Evolutionary conservation across 1,140 invertebrate genomes (phyloP).

Genomic region (Tyrophagus putrescentiae): DNA sequence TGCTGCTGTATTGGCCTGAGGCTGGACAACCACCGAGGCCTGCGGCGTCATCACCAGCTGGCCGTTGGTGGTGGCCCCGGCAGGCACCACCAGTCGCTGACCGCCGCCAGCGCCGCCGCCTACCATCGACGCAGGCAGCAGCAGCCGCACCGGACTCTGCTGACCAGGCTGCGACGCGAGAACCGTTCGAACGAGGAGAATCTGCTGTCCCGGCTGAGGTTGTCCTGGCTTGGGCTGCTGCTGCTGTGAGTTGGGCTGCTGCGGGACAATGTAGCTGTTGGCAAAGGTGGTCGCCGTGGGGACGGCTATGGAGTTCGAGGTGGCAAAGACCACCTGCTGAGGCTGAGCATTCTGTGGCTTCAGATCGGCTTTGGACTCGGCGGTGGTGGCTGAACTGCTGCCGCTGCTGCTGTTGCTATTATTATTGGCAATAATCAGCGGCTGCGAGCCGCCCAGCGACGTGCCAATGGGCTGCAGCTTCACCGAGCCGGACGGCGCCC

Average conservation of each 20-base stretch:
- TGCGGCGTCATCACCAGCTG: no score
- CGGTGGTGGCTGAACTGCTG: no score
- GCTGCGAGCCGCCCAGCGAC: no score
- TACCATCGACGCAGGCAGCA: slow-evolving; percentile 20
- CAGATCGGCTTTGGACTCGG: no score
- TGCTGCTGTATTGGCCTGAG: no score
- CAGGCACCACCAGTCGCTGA: slow-evolving; percentile 13
- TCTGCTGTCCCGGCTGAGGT: slow-evolving; percentile 20
- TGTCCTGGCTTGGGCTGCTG: neutral
- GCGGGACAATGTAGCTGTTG: neutral
- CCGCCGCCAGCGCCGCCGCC: no score
- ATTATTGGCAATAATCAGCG: slow-evolving; percentile 34
- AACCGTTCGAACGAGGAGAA: slow-evolving; percentile 22
- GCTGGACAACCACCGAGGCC: no score
- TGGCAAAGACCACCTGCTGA: neutral
- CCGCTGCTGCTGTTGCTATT: slow-evolving; percentile 21
- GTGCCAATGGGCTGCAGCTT: neutral
- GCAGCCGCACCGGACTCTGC: slow-evolving; percentile 17
- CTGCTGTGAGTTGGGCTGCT: neutral
- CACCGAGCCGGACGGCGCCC: neutral
- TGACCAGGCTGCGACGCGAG: slow-evolving; percentile 9
- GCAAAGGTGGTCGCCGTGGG: neutral
- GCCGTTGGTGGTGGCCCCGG: neutral
- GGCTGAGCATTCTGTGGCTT: neutral
- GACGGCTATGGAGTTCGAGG: neutral